Evolutionary conservation across 2,113 vertebrate genomes (phyloP), one percentile per base, ranked within the genome.

Genomic region (Ivindomyrus marchei): DNA sequence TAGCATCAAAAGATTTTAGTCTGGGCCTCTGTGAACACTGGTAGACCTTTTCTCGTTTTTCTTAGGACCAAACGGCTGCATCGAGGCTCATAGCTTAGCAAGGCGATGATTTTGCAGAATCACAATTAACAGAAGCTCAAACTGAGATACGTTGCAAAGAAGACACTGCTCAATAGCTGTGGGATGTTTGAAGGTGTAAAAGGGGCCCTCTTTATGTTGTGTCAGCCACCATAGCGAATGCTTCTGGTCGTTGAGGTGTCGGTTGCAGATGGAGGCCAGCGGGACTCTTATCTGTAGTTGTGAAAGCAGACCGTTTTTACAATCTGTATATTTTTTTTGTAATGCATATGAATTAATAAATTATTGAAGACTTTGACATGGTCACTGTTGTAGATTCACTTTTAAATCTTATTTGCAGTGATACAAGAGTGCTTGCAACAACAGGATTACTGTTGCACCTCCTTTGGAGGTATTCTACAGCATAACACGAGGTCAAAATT

Each of bases 331-430:
- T 93, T 45, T 88, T 50, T 89, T 94, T 96, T 94, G 93, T 96
- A 96, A 94, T 93, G 90, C 89, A 93, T 52, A 93, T 91, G 90
- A 94, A 89, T 92, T 70, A 96, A 96, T 96, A 96, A 96, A 96
- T 95, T 91, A 84, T 94, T 90, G 89, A 91, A 88, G 66, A 89
- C 88, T 92, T 91, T 92, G 90, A 88, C 89, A 91, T 45, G 92
- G 90, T 45, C 91, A 91, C 91, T 92, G 92, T 90, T 92, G 91
- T 91, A 85, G 92, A 88, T 31, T 2, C n/a, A 58, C 85, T 52
- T 58, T 56, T 31, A 91, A n/a, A 89, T 66, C 74, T 56, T 74
- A 36, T 17, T 4, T 56, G 21, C 52, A n/a, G 49, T 62, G 10
- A 85, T n/a, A 52, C 52, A 53, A 53, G 46, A 42, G 27, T 52